Evolutionary conservation across 2,888 invertebrate genomes (phyloP), one percentile per base, ranked within the genome.

Genomic region (Papilio protenor): DNA sequence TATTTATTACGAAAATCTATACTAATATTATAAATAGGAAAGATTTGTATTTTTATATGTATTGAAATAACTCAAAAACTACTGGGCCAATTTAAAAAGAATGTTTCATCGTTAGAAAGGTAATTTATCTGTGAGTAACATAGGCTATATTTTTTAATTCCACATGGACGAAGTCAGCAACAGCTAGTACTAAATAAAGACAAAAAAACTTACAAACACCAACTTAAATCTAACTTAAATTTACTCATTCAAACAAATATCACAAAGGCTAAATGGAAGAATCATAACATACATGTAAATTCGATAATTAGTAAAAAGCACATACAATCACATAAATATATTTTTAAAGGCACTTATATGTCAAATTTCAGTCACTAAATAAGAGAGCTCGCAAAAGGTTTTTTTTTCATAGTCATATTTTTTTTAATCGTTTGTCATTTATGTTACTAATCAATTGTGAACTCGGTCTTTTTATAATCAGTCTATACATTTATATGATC

Each of bases 241-340:
- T 71, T 77, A 61, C 18, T 79, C 80, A 83, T 80, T 81, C 82
- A 83, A 84, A 82, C 81, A 84, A 84, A 86, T 88, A 89, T 89
- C 88, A 89, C 88, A 89, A 80, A 82, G 80, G 83, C 49, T 76
- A 81, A 84, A 83, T 88, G 89, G 89, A 89, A 89, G 89, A 87
- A 83, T 83, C 77, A 77, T 83, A 77, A 81, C 79, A 80, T 83
- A 84, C 78, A 79, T 75, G 59, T 80, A 80, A 80, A 79, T 80
- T 80, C 80, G 78, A 75, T 76, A 55, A 78, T 75, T 76, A 78
- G 61, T 75, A 78, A 52, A 82, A 84, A 84, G 79, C 81, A 84
- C 82, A 73, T 69, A 59, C 21, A 80, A 84, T 83, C 84, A 84
- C 84, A 84, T 81, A 73, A 79, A 40, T 80, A 77, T 55, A 64